phyloP scores from a whole-genome alignment of 2,113 vertebrate genomes.

The Theristicus caerulescens region DNA sequence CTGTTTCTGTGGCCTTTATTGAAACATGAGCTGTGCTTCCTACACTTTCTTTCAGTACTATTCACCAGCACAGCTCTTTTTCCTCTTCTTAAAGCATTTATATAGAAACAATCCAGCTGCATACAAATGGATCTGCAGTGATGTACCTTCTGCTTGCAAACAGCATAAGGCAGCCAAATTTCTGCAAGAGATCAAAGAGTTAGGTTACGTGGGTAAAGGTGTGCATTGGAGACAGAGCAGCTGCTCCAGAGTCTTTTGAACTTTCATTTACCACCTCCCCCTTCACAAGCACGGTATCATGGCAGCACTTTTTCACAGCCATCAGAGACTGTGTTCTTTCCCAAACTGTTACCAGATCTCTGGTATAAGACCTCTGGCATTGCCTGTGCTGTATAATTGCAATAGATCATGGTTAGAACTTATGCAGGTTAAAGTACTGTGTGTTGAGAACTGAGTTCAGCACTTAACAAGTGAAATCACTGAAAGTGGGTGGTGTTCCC shows the following conservation, averaged over 20 bases:
- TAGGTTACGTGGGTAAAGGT: not conserved
- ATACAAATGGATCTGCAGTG: not conserved
- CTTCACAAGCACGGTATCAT: not conserved
- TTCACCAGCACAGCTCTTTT: not conserved
- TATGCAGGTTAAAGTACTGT: not conserved
- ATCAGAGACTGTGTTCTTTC: not conserved
- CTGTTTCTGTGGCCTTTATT: not conserved
- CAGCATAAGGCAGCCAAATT: not conserved
- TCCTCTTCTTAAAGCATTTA: not conserved
- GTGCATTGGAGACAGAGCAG: not conserved
- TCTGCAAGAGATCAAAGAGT: constrained; percentile 29
- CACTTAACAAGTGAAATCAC: not conserved
- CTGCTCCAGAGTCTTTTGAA: constrained; percentile 36
- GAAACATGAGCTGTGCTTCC: not conserved
- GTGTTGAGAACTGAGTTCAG: not conserved
- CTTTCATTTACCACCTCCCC: not conserved
- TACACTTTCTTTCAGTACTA: not conserved
- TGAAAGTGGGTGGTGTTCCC: not conserved
- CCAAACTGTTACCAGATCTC: not conserved
- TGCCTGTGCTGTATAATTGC: not conserved
- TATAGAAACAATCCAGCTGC: not conserved
- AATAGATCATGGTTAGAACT: not conserved
- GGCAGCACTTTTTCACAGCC: not conserved
- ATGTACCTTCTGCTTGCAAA: not conserved
- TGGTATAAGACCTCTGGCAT: not conserved